A percentile compares a stretch with the other conserved stretches of the same genome.
Evolutionary conservation across 2,113 vertebrate genomes (phyloP).

Genomic region (Quiscalus mexicanus): DNA sequence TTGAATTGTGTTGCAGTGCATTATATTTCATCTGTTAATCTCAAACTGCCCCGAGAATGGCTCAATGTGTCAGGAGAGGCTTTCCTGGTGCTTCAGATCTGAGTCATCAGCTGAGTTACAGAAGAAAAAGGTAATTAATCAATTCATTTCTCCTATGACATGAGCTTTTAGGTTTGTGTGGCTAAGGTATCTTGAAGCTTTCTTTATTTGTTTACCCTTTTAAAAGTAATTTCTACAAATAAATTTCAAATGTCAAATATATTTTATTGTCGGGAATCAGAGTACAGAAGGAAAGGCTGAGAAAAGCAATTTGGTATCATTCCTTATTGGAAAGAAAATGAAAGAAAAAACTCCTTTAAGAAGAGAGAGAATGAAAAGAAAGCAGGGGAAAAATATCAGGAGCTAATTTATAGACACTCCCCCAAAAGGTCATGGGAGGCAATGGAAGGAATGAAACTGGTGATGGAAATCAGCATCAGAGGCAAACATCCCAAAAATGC

Average conservation of each 20-base stretch:
- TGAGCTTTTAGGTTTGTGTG: background rate
- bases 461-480: conserved; percentile 26
- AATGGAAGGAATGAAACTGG: conserved; percentile 35
- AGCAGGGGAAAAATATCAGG: background rate
- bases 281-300: background rate
- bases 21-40: background rate
- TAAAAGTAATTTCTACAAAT: background rate
- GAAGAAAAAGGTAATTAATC: background rate
- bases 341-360: background rate
- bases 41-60: background rate
- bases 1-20: background rate
- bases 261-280: background rate
- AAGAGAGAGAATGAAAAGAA: background rate
- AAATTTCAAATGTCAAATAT: background rate
- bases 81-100: background rate
- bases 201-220: conserved; percentile 5
- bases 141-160: background rate
- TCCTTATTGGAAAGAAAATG: background rate
- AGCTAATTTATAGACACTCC: background rate
- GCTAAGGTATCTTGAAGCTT: background rate
- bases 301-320: background rate
- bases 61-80: background rate
- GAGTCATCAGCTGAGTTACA: background rate
- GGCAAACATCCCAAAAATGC: conserved; percentile 17
- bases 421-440: background rate